Conservation (phyloP, 1,140 invertebrate species). For the Ips typographus region DNA sequence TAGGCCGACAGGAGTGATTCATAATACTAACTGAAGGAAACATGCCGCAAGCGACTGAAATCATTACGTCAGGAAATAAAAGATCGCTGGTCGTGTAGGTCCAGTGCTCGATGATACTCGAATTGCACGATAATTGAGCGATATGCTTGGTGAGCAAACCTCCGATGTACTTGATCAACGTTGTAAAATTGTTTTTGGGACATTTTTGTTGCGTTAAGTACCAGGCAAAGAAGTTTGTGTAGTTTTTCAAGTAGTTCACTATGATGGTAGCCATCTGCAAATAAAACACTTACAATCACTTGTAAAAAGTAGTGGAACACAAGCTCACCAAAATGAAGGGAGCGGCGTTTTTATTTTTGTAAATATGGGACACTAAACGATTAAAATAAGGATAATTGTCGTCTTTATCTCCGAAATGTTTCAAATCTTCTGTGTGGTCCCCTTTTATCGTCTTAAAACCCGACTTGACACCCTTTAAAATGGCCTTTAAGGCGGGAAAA, state of each 20-base stretch:
- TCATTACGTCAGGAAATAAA: conserved; percentile 53
- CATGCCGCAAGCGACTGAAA: conserved; percentile 78
- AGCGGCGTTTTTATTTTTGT: conserved; percentile 42
- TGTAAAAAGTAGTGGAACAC: conserved; percentile 1
- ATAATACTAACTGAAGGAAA: conserved; percentile 87
- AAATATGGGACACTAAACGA: conserved; percentile 50
- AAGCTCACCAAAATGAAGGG: conserved; percentile 42
- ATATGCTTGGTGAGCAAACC: conserved; percentile 69
- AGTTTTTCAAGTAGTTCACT: conserved; percentile 56
- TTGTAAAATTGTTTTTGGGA: conserved; percentile 47
- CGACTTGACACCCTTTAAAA: conserved; percentile 55
- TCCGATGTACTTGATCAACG: conserved; percentile 56
- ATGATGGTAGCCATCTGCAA: conserved; percentile 61
- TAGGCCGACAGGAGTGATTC: conserved; percentile 88
- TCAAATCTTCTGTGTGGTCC: conserved; percentile 51
- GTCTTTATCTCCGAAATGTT: conserved; percentile 53
- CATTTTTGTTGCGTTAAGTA: conserved; percentile 40
- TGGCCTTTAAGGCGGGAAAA: conserved; percentile 70
- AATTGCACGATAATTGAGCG: conserved; percentile 78
- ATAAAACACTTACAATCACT: neutral
- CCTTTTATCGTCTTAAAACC: conserved; percentile 50
- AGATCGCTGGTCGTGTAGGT: conserved; percentile 41
- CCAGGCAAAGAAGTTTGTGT: conserved; percentile 57
- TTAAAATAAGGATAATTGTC: conserved; percentile 54
- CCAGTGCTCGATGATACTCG: conserved; percentile 51